A percentile compares a stretch with the other conserved stretches of the same genome.
Evolutionary conservation across 2,113 vertebrate genomes (phyloP).

Genomic region (Columba janthina): DNA sequence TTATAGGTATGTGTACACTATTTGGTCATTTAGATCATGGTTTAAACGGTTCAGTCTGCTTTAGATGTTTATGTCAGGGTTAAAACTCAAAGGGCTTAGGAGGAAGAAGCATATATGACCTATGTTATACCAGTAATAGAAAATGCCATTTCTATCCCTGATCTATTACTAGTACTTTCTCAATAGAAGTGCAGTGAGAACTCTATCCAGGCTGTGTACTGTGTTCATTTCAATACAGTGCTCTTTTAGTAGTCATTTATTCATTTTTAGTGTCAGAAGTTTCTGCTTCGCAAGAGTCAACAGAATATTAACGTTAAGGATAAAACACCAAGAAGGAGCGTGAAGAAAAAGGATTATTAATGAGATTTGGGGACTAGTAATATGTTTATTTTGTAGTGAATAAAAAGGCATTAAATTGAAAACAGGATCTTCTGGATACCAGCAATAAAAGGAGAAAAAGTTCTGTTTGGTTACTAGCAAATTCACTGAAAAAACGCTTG

Average conservation of each 20-base stretch:
- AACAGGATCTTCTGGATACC: background rate
- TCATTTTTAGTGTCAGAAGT: conserved; percentile 50
- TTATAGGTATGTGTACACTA: background rate
- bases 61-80: background rate
- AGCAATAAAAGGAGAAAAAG: background rate
- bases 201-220: background rate
- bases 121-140: background rate
- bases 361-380: conserved; percentile 31
- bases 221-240: background rate
- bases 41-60: background rate
- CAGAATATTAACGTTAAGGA: conserved; percentile 64
- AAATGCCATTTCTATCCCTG: background rate
- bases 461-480: background rate
- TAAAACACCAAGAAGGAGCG: conserved; percentile 39
- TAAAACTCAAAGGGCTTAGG: background rate
- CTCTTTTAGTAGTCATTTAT: conserved; percentile 68
- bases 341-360: conserved; percentile 44
- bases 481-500: background rate
- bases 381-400: conserved; percentile 14
- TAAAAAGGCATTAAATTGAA: background rate
- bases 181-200: background rate
- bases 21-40: background rate
- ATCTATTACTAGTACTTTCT: background rate
- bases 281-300: conserved; percentile 40
- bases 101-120: background rate